Evolutionary conservation across 2,113 vertebrate genomes (phyloP).

Genomic region (Thinocorus orbignyianus): DNA sequence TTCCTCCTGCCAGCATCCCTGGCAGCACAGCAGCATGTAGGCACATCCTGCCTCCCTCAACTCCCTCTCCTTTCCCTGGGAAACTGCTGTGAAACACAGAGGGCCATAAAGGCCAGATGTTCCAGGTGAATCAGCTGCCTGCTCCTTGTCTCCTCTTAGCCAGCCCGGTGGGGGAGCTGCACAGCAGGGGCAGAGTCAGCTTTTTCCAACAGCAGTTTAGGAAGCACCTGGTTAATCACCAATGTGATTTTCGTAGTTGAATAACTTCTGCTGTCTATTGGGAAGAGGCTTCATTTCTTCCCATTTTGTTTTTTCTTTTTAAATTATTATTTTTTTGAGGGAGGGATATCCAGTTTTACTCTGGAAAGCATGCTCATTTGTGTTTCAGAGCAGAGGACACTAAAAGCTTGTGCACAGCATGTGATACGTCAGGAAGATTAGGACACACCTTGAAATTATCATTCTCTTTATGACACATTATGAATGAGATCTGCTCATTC

Average conservation of each 20-base stretch:
- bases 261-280: fast-evolving
- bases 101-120: fast-evolving
- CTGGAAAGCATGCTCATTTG: neutral
- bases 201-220: neutral
- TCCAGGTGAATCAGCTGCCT: fast-evolving
- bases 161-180: no score
- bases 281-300: neutral
- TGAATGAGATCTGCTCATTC: neutral
- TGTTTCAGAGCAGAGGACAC: neutral
- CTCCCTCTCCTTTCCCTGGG: neutral
- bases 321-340: no score
- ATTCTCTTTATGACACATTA: neutral
- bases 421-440: neutral
- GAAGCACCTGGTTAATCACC: neutral
- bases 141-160: fast-evolving
- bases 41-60: fast-evolving
- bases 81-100: neutral
- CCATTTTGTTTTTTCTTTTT: fast-evolving
- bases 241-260: neutral
- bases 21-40: fast-evolving
- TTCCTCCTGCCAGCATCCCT: neutral
- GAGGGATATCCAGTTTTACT: neutral
- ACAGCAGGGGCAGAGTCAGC: neutral
- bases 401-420: neutral
- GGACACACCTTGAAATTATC: neutral